Percentiles rank a stretch among this genome's conserved stretches.
Evolutionary conservation across 2,888 invertebrate species (phyloP).

Genomic region (Entomobrya multifasciata): DNA sequence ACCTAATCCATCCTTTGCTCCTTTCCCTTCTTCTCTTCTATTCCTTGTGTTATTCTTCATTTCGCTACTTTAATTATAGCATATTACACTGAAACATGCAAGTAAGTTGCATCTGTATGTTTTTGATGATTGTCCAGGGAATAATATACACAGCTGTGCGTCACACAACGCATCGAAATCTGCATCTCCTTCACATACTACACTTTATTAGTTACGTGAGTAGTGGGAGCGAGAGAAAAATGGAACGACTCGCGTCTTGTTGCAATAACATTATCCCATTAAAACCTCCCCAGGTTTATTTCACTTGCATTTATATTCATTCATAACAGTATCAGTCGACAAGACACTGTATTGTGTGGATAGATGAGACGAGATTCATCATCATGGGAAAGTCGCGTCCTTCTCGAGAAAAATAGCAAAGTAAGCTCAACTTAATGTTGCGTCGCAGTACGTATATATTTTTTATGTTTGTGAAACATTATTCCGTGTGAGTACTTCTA

Average conservation of each 20-base stretch:
- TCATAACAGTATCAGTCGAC: conserved; percentile 31
- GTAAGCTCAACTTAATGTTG: neutral
- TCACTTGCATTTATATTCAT: conserved; percentile 43
- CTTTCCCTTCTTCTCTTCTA: neutral
- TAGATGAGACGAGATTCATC: conserved; percentile 46
- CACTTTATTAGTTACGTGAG: neutral
- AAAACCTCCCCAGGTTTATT: conserved; percentile 38
- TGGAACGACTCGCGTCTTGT: conserved; percentile 26
- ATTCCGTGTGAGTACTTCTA: conserved; percentile 43
- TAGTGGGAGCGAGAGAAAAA: conserved; percentile 7
- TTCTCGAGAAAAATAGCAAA: neutral
- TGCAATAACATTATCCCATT: conserved; percentile 47
- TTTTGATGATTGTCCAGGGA: conserved; percentile 71
- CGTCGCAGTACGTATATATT: neutral
- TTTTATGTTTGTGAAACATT: conserved; percentile 23
- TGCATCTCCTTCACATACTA: neutral
- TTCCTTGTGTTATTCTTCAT: too few relatives aligned
- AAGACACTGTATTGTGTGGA: neutral
- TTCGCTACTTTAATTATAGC: too few relatives aligned
- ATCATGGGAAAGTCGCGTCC: conserved; percentile 62
- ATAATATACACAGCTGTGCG: conserved; percentile 62
- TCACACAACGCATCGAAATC: neutral
- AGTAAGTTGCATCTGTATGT: conserved; percentile 50
- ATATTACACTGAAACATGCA: conserved; percentile 2
- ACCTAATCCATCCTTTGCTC: conserved; percentile 8